Evolutionary conservation across 2,113 vertebrate genomes (phyloP), one percentile per base, ranked within the genome.

Genomic region (Bos indicus): DNA sequence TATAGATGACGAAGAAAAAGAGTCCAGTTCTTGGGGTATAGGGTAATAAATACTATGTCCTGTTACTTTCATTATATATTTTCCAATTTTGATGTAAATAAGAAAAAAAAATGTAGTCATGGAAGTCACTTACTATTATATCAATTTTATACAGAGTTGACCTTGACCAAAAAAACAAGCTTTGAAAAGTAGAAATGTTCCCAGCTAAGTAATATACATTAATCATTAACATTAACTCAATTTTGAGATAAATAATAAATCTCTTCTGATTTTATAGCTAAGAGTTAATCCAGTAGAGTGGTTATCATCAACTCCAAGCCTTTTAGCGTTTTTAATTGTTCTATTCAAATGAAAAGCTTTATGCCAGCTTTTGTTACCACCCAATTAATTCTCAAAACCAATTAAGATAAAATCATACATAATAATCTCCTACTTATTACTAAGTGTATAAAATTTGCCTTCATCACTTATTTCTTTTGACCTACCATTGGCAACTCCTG

Each of bases 401-500:
- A 99, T 99, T 98, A 98, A 99, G 98, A 98, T 98, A 98, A 98
- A 98, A 98, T 98, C 98, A 98, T 51, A 94, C 89, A 88, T 97
- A 98, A 98, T 98, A 98, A 97, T 98, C 95, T 98, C 56, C 96
- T 98, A 94, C 95, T 98, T 98, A 96, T 95, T 98, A 98, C 57
- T 94, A 98, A 98, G 82, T 46, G 5, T 95, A 86, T 95, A 97
- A 96, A 97, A 97, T 98, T 98, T 98, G 56, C 91, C 83, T 95
- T 95, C 60, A 92, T 95, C 88, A 95, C 97, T 98, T 98, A 90
- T 46, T 86, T 77, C 97, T 98, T 98, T 97, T 98, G 96, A 99
- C 96, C 90, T 88, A 92, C 5, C 81, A 71, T 87, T 98, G 98
- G 97, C 97, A 96, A 91, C 8, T 96, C 14, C 77, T 97, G 96